Base-by-base conservation (phyloP, 2,888 invertebrate genomes). In the Callinectes sapidus region DNA sequence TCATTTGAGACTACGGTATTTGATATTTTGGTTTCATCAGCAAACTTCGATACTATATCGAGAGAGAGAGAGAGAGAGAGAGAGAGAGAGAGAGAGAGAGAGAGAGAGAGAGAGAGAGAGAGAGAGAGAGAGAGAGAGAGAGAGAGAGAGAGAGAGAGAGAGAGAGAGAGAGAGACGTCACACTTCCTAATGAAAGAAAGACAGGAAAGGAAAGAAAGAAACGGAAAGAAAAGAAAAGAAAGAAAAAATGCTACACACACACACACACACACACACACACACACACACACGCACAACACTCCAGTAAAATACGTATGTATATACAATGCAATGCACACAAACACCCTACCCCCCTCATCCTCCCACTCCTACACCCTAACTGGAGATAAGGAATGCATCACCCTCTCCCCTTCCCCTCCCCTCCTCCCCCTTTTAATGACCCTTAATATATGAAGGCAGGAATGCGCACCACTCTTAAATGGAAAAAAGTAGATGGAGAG, bases 111-210 rank as follows among this genome's bases (percentile, higher is more conserved):
- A 35, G 35, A 86, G 32, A 39, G 86, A 35, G 86, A 39, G 39
- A 32, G 86, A 86, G 86, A 86, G 86, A 86, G 32, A 86, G 86
- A 32, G 39, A 32, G 39, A 86, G 86, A 87, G 87, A 87, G 87
- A 87, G 86, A 86, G 86, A 85, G 85, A 85, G 85, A 85, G 85
- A 85, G 85, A 85, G 85, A 85, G 85, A 85, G 85, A 85, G 85
- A 85, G 85, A 85, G 85, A 85, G 85, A 85, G 85, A 85, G 54
- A 87, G 32, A 87, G 2, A 13, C 14, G n/a, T n/a, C 14, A 87
- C 2, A 23, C n/a, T 39, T 16, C 5, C 5, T 8, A 14, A 54
- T 3, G 2, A 32, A 48, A 87, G 14, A 87, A 28, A 48, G n/a
- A 87, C 18, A 54, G 13, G 23, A 42, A 23, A 71, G 10, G 71